Conservation (phyloP, 1,140 invertebrate species). For the Ectropis grisescens region DNA sequence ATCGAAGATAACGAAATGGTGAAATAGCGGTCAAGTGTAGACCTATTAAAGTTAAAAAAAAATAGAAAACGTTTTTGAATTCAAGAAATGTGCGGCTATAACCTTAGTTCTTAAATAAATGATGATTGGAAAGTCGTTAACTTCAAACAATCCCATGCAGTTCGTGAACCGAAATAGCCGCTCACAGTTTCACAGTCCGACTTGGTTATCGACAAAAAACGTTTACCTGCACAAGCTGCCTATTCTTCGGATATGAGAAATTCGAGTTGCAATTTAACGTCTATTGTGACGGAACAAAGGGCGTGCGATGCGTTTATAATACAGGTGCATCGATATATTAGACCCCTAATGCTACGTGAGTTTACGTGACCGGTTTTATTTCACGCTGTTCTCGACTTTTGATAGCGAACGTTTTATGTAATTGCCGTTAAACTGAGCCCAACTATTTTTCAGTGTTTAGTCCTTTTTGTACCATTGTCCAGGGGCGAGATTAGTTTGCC, state of each 20-base stretch:
- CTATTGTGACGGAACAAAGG: constrained; percentile 57
- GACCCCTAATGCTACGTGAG: constrained; percentile 39
- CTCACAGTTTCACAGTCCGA: no score
- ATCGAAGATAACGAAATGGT: no score
- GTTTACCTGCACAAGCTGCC: constrained; percentile 29
- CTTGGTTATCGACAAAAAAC: constrained; percentile 20
- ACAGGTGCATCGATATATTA: constrained; percentile 53
- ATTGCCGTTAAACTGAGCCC: constrained; percentile 40
- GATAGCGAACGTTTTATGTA: constrained; percentile 51
- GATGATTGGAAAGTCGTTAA: no score
- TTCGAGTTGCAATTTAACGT: constrained; percentile 55
- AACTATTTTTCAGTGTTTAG: constrained; percentile 47
- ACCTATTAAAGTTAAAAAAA: no score
- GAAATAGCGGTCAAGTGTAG: no score
- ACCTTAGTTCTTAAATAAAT: no score
- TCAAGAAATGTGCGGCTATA: no score
- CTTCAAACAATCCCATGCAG: no score
- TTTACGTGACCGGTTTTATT: constrained; percentile 55
- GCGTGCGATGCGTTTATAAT: constrained; percentile 57
- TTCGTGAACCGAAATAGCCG: no score
- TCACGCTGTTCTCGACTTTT: constrained; percentile 40
- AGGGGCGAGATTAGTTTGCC: constrained; percentile 31
- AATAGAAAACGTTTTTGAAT: no score
- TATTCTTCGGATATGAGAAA: constrained; percentile 36
- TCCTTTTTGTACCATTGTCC: constrained; percentile 35